Evolutionary conservation across 2,113 vertebrate genomes (phyloP), one percentile per base, ranked within the genome.

Genomic region (Halichoerus grypus): DNA sequence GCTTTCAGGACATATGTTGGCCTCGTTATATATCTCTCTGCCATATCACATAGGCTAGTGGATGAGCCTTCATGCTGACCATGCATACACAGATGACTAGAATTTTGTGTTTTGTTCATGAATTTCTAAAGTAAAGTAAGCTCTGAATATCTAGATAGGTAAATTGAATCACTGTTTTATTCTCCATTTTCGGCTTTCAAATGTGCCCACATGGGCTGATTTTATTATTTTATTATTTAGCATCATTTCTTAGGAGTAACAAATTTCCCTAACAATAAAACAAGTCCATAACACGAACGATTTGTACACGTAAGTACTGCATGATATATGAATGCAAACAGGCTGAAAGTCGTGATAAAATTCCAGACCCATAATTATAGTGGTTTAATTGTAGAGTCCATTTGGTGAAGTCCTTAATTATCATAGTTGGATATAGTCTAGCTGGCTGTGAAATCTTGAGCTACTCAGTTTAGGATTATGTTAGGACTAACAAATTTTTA

Each of bases 1-100:
- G 12, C 59, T 94, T 82, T 94, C 61, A 86, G 51, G 93, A 94
- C 96, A 55, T 67, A 13, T 24, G 14, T 55, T 77, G 67, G 91
- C 69, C 82, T 84, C 55, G 0, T 92, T 36, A 21, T 16, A 16
- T 49, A 84, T 67, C 49, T 71, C 33, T 53, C 21, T 26, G 46
- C 15, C 49, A 13, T 12, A 36, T 53, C 19, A 15, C 77, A 28
- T 24, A 74, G 76, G 15, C 72, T 46, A 18, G 2, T 63, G 83
- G n/a, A 16, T 26, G 80, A 80, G 39, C 67, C 53, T 63, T 57
- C 36, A 42, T 71, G 46, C 21, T 53, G 36, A 92, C 55, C 42
- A 53, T 5, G 7, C 3, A 10, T 33, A 65, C 28, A 55, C 31
- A 76, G 33, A 49, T 57, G 24, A 24, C 39, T 36, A 82, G 31